Base-by-base conservation (phyloP, 2,113 vertebrate genomes). In the Turdus rufiventris region DNA sequence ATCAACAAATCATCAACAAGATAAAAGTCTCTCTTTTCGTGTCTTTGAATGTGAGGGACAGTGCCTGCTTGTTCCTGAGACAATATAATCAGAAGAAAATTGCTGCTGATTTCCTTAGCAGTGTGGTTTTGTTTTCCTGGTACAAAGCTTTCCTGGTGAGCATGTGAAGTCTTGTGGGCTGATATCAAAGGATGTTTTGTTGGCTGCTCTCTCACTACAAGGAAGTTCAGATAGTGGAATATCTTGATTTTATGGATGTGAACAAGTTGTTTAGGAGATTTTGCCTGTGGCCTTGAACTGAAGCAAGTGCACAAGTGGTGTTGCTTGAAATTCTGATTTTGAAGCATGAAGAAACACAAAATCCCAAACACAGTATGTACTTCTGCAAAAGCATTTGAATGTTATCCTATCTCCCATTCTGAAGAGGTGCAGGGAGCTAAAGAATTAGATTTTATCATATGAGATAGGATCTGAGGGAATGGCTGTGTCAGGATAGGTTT, bases 1-100 rank as follows among this genome's bases (percentile, higher is more conserved):
- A 88, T 94, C 70, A 96, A 85, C 42, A 88, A 67, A 85, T 94
- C 61, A 53, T 91, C 78, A 87, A 34, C 43, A 91, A 63, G 62
- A 91, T 76, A 79, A 79, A 88, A 43, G 8, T 67, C 56, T 82
- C 50, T 85, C 24, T 73, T 92, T 78, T 79, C 82, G 11, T 80
- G 54, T 24, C 43, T 94, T 79, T 89, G 71, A 42, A 56, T 3
- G 5, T 80, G 78, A 89, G 74, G 71, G 62, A 60, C 50, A 58
- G 26, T 3, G 15, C 18, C 21, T 70, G 60, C 76, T 66, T 80
- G 15, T 85, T 89, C 34, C 51, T 1, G 5, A 73, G 24, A 33
- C 1, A 2, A 48, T 80, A 48, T 42, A 79, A 92, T 79, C 50
- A 62, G 43, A 70, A 85, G 19, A 66, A 76, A 88, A 89, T 47